Evolutionary conservation across 2,113 vertebrate genomes (phyloP), one percentile per base, ranked within the genome.

Genomic region (Leptosomus discolor): DNA sequence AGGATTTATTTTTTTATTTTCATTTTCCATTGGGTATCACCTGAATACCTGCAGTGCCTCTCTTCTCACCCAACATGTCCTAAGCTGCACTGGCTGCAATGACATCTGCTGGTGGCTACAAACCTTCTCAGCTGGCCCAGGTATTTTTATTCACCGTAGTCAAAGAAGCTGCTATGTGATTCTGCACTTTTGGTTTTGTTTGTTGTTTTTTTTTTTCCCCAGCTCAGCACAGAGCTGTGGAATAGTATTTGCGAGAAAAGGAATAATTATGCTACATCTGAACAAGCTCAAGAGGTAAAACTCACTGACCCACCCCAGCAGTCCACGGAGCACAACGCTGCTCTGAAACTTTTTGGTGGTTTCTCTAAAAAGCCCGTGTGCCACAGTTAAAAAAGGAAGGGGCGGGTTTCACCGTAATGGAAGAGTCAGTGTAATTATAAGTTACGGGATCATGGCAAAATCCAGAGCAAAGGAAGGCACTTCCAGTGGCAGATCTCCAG

Each of bases 51-150:
- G 81, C 84, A 76, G 37, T 70, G 68, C 48, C 58, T 91, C 63
- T 30, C 8, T 11, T 81, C 82, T 88, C 57, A 45, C 53, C 53
- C 37, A 16, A 32, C 1, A 1, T 4, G 41, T 22, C 29, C 68
- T 20, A 22, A 0, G 8, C 84, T 60, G 34, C 2, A 34, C 63
- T 58, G 79, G 43, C 89, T 95, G 85, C 90, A 87, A 94, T 96
- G 96, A 97, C 93, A 95, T 96, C 94, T 95, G 94, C 91, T 94
- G 88, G 94, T 50, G 65, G 93, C 10, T 92, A 21, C 80, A 41
- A 64, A 82, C 64, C 71, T 83, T 32, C 81, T 58, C 89, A 83
- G 64, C 70, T 16, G 8, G 45, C 67, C 32, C 65, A 58, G 51
- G 56, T 32, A 34, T 21, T 81, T 75, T 54, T 46, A 63, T 39